Conservation (phyloP, 2,888 invertebrate species). For the Yponomeuta malinellus region DNA sequence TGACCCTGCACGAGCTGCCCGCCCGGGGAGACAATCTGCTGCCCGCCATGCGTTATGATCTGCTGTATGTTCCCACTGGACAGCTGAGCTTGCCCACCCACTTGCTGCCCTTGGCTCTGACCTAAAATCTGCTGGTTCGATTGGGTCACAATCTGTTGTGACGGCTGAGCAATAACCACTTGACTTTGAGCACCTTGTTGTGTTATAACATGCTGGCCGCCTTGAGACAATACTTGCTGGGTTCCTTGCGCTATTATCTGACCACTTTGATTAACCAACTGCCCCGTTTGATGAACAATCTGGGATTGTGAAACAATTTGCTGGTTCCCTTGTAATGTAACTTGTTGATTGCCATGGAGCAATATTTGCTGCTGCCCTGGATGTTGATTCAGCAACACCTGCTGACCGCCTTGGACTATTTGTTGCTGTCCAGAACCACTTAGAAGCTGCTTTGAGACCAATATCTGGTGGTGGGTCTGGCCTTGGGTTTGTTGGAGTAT, state of each 20-base stretch:
- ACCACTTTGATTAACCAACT: slow-evolving; percentile 62
- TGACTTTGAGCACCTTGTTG: slow-evolving; percentile 69
- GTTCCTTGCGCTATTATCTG: slow-evolving; percentile 60
- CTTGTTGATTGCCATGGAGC: slow-evolving; percentile 69
- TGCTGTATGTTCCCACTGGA: slow-evolving; percentile 65
- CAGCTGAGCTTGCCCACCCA: slow-evolving; percentile 55
- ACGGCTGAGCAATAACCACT: slow-evolving; percentile 64
- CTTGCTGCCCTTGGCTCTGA: slow-evolving; percentile 59
- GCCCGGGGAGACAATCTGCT: slow-evolving; percentile 66
- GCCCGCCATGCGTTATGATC: slow-evolving; percentile 68
- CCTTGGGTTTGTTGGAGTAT: slow-evolving; percentile 77
- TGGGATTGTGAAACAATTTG: slow-evolving; percentile 67
- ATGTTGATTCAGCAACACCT: slow-evolving; percentile 67
- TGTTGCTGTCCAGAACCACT: slow-evolving; percentile 72
- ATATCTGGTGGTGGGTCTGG: slow-evolving; percentile 68
- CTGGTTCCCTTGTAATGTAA: slow-evolving; percentile 64
- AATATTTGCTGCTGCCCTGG: slow-evolving; percentile 68
- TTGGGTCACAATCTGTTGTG: slow-evolving; percentile 68
- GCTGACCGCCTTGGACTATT: slow-evolving; percentile 69
- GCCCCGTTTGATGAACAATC: slow-evolving; percentile 67
- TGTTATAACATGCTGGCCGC: slow-evolving; percentile 67
- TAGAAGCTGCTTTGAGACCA: slow-evolving; percentile 75
- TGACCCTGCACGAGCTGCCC: slow-evolving; percentile 65
- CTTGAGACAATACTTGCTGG: slow-evolving; percentile 65
- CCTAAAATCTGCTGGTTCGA: slow-evolving; percentile 67